Evolutionary conservation across 2,797 vertebrate species (phyloP).

Genomic region (Tamandua tetradactyla): DNA sequence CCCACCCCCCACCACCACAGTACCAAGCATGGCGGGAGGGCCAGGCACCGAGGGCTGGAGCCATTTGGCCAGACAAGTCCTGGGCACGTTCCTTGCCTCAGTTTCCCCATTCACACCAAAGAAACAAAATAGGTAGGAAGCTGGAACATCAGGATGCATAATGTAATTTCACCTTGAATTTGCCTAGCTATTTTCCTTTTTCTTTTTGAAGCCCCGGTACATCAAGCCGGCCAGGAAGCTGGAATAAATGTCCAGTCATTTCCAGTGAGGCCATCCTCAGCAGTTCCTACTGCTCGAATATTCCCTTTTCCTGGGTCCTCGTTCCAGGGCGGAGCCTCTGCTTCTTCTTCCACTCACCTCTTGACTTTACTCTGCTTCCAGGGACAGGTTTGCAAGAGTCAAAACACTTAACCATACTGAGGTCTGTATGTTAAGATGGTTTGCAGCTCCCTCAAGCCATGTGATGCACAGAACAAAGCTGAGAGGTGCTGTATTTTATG

Average conservation of each 20-base stretch:
- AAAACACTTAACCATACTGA: background rate
- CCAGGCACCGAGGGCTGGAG: background rate
- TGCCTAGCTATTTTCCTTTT: background rate
- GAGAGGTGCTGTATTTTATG: no score
- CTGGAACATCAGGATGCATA: background rate
- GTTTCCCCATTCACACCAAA: background rate
- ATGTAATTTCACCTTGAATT: constrained; percentile 32
- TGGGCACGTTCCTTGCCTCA: background rate
- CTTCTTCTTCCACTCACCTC: background rate
- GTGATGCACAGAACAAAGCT: background rate
- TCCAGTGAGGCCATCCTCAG: background rate
- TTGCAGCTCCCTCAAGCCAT: background rate
- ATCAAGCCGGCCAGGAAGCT: no score
- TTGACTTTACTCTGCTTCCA: background rate
- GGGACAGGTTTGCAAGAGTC: background rate
- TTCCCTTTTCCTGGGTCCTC: background rate
- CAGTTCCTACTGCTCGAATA: no score
- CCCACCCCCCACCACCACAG: background rate
- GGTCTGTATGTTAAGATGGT: background rate
- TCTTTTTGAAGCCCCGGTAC: background rate
- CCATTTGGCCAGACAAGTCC: background rate
- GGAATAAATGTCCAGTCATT: no score
- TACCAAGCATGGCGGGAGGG: background rate
- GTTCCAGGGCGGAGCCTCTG: background rate
- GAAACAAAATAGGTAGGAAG: background rate